Conservation (phyloP, 2,113 vertebrate species). For the Zingel zingel region DNA sequence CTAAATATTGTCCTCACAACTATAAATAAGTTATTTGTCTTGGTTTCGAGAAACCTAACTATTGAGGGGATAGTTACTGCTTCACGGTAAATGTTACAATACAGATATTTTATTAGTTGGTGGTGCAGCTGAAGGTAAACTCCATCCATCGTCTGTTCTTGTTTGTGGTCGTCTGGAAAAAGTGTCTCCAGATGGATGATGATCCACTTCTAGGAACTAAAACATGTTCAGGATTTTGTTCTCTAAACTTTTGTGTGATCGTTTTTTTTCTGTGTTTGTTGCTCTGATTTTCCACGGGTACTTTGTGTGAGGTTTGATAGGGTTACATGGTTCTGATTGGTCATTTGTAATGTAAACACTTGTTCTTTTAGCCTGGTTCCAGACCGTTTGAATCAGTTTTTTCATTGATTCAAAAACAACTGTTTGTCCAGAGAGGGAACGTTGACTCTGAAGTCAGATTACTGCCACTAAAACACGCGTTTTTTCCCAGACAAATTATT, state of each 20-base stretch:
- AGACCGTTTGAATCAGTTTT: neutral
- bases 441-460: too few relatives aligned
- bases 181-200: slow-evolving; percentile 27
- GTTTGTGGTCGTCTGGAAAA: slow-evolving; percentile 37
- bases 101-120: slow-evolving; percentile 28
- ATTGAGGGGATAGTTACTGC: neutral
- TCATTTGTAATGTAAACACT: neutral
- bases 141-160: slow-evolving; percentile 19
- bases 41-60: neutral
- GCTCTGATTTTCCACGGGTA: neutral
- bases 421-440: too few relatives aligned
- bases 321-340: slow-evolving; percentile 16
- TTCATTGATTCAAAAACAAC: slow-evolving; percentile 6
- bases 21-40: slow-evolving; percentile 2
- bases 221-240: slow-evolving; percentile 22
- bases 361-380: neutral
- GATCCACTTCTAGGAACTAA: slow-evolving; percentile 15
- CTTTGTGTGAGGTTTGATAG: slow-evolving; percentile 7
- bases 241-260: neutral
- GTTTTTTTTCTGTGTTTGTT: neutral
- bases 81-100: slow-evolving; percentile 24
- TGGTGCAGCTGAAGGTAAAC: slow-evolving; percentile 25
- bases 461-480: too few relatives aligned
- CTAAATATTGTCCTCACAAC: neutral
- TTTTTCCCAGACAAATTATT: too few relatives aligned